Percentiles rank a stretch among this genome's conserved stretches.
These are phyloP conservation scores for Mesocentrotus franciscanus DNA, from an alignment of 53 echinoderm and acorn worm genomes.

Conservation along the genomic window DNA sequence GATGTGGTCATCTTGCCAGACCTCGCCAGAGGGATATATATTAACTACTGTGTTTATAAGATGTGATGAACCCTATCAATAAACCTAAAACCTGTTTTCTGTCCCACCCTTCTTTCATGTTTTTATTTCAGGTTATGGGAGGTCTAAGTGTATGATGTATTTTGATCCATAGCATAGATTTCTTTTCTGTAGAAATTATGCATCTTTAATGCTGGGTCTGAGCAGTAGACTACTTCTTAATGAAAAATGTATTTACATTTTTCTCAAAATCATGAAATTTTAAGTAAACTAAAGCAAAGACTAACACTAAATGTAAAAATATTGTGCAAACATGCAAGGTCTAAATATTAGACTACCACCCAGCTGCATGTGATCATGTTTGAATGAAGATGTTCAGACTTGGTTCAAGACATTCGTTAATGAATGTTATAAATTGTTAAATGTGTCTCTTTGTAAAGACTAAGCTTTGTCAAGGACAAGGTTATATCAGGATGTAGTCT, in stretches of 20 bases:
- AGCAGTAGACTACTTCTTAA: neutral
- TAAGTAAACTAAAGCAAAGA: too few species aligned
- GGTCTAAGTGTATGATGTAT: neutral
- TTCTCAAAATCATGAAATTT: neutral
- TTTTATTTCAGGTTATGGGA: too few species aligned
- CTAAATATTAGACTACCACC: neutral
- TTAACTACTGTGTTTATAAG: too few species aligned
- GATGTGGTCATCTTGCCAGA: slow-evolving; percentile 3
- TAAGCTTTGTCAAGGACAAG: too few species aligned
- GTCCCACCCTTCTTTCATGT: neutral
- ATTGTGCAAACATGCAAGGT: neutral
- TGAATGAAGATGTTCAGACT: neutral
- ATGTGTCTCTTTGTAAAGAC: too few species aligned
- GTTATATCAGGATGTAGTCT: too few species aligned
- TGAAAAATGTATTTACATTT: neutral
- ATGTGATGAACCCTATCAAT: neutral
- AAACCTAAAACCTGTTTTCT: neutral
- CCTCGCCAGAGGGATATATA: neutral
- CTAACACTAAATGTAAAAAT: neutral
- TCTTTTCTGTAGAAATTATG: neutral
- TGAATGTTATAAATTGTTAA: neutral
- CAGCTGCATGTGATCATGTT: neutral
- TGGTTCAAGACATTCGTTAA: neutral
- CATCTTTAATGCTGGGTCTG: neutral
- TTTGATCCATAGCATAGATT: neutral